Conservation (phyloP, 2,888 invertebrate genomes). For the Brachypterus glaber region DNA sequence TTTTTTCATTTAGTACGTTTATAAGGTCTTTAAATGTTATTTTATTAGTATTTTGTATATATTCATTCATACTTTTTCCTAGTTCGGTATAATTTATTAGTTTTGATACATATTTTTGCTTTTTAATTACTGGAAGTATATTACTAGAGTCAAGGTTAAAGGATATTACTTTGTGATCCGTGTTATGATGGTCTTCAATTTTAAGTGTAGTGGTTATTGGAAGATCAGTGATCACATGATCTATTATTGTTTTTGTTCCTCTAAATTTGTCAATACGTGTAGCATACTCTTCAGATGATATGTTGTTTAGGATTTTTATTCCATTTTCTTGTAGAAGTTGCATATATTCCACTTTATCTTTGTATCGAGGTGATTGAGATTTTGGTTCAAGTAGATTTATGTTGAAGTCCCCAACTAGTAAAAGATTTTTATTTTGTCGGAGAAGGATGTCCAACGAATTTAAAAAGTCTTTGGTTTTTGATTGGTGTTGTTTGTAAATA, state of each 20-base stretch:
- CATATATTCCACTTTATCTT: slow-evolving; percentile 7
- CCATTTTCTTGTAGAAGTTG: slow-evolving; percentile 7
- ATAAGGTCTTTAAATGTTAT: too few species aligned
- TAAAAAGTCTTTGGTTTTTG: slow-evolving; percentile 2
- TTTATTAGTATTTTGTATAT: too few species aligned
- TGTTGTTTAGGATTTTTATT: slow-evolving; percentile 6
- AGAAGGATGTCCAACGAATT: slow-evolving; percentile 6
- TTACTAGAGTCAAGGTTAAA: neutral
- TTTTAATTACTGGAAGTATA: neutral
- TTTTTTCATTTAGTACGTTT: slow-evolving; percentile 6
- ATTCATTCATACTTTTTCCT: too few species aligned
- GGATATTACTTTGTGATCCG: slow-evolving; percentile 8
- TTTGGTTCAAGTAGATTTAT: slow-evolving; percentile 6
- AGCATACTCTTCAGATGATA: slow-evolving; percentile 1
- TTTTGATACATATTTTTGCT: neutral
- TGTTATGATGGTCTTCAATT: slow-evolving; percentile 4
- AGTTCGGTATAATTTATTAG: too few species aligned
- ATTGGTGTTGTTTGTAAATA: slow-evolving; percentile 7
- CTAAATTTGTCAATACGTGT: slow-evolving; percentile 7
- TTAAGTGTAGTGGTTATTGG: slow-evolving; percentile 7
- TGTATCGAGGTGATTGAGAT: slow-evolving; percentile 2
- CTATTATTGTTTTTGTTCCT: slow-evolving; percentile 7
- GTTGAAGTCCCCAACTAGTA: slow-evolving; percentile 9
- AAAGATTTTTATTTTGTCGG: slow-evolving; percentile 8
- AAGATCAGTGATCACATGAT: slow-evolving; percentile 11